phyloP scores from a whole-genome alignment of 1,140 invertebrate species.

The Aleiodes sp. region DNA sequence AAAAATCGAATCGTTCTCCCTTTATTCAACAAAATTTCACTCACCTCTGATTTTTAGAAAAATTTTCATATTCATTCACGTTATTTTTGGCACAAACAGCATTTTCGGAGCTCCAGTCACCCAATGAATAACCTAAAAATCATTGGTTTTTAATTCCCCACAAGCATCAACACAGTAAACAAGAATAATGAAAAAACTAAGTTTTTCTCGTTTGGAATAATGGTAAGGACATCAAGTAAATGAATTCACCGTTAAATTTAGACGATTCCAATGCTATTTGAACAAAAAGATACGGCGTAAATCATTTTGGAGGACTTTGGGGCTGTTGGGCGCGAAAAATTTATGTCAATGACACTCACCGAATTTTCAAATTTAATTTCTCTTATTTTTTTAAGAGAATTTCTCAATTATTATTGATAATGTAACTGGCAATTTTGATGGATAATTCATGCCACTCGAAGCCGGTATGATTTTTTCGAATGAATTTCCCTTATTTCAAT shows the following conservation, averaged over 20 bases:
- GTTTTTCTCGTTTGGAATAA: neutral
- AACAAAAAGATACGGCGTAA: neutral
- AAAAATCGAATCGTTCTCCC: too few relatives aligned
- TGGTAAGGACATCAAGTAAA: neutral
- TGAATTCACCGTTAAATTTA: neutral
- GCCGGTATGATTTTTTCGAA: neutral
- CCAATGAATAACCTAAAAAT: too few relatives aligned
- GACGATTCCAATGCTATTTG: neutral
- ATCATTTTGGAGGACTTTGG: neutral
- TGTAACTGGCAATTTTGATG: neutral
- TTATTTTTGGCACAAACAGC: too few relatives aligned
- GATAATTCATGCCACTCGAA: neutral
- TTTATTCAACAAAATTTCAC: too few relatives aligned
- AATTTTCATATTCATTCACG: too few relatives aligned
- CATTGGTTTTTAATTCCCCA: too few relatives aligned
- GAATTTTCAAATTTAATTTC: neutral
- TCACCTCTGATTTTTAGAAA: too few relatives aligned
- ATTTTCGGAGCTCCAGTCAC: too few relatives aligned
- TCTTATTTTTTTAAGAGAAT: neutral
- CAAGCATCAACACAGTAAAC: too few relatives aligned
- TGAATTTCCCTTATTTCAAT: neutral
- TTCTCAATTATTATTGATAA: neutral
- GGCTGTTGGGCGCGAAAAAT: constrained; percentile 4
- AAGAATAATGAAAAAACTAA: neutral
- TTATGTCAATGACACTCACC: neutral